Percentiles rank a stretch among this genome's conserved stretches.
phyloP scores from a whole-genome alignment of 2,888 invertebrate genomes.

The Hirudinaria manillensis region DNA sequence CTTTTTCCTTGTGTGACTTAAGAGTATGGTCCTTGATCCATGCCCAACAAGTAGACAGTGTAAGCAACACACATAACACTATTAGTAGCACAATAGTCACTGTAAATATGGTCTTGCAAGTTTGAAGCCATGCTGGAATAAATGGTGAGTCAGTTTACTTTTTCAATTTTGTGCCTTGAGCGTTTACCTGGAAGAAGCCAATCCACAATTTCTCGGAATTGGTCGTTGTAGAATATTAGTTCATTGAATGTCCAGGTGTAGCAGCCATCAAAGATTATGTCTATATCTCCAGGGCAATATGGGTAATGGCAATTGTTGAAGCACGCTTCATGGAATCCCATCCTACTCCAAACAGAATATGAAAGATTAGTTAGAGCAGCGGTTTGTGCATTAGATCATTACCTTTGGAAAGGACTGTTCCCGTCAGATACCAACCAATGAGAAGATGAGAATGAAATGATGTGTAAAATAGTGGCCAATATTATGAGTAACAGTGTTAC shows the following conservation, averaged over 20 bases:
- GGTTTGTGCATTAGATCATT: background rate
- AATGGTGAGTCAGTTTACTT: background rate
- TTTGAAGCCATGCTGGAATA: constrained; percentile 36
- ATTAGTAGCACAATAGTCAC: constrained; percentile 33
- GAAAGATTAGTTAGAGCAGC: background rate
- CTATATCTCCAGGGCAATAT: constrained; percentile 37
- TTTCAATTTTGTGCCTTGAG: background rate
- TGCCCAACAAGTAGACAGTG: constrained; percentile 33
- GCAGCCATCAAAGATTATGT: constrained; percentile 36
- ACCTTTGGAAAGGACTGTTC: constrained; percentile 34
- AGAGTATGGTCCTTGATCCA: constrained; percentile 19
- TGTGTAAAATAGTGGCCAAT: constrained; percentile 30
- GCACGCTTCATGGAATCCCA: constrained; percentile 39
- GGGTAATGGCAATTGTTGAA: constrained; percentile 36
- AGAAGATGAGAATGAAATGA: constrained; percentile 35
- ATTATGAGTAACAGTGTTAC: constrained; percentile 28
- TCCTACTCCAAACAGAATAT: background rate
- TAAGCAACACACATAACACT: constrained; percentile 31
- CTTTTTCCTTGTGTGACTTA: constrained; percentile 14
- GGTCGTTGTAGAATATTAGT: constrained; percentile 30
- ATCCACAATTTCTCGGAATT: constrained; percentile 31
- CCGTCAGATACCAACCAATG: constrained; percentile 38
- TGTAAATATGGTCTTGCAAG: constrained; percentile 32
- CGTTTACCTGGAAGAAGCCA: constrained; percentile 34
- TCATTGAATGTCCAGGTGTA: constrained; percentile 32